These are phyloP conservation scores for Bucorvus abyssinicus DNA, from an alignment of 2,797 vertebrate genomes.

Conservation along the genomic window DNA sequence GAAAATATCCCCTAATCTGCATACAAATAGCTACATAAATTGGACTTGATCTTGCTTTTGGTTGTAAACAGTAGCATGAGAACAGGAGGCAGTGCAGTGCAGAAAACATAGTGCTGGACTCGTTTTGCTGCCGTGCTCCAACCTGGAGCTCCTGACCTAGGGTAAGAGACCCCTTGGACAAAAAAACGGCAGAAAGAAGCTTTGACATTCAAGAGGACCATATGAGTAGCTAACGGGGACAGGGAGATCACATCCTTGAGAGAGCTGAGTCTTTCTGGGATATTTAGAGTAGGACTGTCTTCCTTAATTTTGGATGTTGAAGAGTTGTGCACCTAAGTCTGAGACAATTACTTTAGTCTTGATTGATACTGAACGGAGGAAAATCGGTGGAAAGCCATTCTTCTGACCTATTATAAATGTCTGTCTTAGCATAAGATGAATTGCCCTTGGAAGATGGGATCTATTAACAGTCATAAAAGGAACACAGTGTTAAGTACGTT, in stretches of 20 bases:
- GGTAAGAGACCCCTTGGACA: background rate
- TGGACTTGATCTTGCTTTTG: constrained; percentile 59
- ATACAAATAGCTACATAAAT: constrained; percentile 71
- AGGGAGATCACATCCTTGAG: background rate
- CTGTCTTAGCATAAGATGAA: background rate
- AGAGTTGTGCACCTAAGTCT: background rate
- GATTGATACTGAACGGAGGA: background rate
- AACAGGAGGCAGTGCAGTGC: constrained; percentile 10
- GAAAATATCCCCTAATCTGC: constrained; percentile 69
- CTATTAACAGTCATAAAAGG: background rate
- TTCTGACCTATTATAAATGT: background rate
- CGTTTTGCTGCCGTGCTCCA: background rate
- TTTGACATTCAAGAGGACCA: background rate
- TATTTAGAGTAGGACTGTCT: background rate
- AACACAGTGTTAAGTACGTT: background rate
- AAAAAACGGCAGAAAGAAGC: background rate
- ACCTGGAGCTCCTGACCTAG: background rate
- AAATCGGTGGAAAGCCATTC: background rate
- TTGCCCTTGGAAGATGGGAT: background rate
- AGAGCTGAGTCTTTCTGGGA: background rate
- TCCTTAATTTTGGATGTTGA: background rate
- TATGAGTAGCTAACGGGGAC: background rate
- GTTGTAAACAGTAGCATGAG: constrained; percentile 53
- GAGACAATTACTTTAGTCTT: background rate
- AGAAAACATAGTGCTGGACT: background rate